A percentile compares a stretch with the other conserved stretches of the same genome.
These are phyloP conservation scores for Danionella dracula DNA, from an alignment of 2,797 vertebrate species.

Conservation along the genomic window DNA sequence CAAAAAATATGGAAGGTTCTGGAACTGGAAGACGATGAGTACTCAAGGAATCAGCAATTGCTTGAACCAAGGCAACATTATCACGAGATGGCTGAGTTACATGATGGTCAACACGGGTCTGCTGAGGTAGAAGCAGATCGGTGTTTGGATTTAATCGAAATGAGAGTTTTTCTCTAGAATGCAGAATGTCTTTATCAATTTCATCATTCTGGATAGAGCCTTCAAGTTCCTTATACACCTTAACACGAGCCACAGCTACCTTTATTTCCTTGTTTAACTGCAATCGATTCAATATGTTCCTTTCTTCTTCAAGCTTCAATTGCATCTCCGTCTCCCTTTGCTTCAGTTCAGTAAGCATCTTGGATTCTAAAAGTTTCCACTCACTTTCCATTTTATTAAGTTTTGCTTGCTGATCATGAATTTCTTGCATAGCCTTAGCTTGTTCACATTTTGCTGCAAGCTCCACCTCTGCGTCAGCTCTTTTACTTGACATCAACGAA, in stretches of 20 bases:
- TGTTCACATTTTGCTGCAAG: slow-evolving; percentile 33
- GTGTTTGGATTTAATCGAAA: not conserved
- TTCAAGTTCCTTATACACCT: not conserved
- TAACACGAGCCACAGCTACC: slow-evolving; percentile 15
- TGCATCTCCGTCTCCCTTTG: not conserved
- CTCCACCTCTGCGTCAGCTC: slow-evolving; percentile 26
- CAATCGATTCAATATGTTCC: not conserved
- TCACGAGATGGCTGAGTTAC: not conserved
- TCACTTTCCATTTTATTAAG: slow-evolving; percentile 29
- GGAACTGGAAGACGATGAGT: not conserved
- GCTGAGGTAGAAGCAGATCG: too few species aligned
- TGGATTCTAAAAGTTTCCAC: slow-evolving; percentile 29
- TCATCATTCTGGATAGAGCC: not conserved
- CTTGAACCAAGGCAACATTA: not conserved
- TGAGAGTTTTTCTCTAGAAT: not conserved
- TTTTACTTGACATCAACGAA: slow-evolving; percentile 1
- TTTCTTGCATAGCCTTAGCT: slow-evolving; percentile 15
- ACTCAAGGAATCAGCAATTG: not conserved
- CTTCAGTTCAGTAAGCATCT: not conserved
- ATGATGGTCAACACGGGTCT: not conserved
- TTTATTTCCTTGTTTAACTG: not conserved
- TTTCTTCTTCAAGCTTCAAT: slow-evolving; percentile 17
- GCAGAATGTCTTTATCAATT: not conserved
- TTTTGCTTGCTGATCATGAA: slow-evolving; percentile 18
- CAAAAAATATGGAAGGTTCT: not conserved